These are phyloP conservation scores for human DNA, from an alignment of 2,113 vertebrate species.

Conservation along the genomic window DNA sequence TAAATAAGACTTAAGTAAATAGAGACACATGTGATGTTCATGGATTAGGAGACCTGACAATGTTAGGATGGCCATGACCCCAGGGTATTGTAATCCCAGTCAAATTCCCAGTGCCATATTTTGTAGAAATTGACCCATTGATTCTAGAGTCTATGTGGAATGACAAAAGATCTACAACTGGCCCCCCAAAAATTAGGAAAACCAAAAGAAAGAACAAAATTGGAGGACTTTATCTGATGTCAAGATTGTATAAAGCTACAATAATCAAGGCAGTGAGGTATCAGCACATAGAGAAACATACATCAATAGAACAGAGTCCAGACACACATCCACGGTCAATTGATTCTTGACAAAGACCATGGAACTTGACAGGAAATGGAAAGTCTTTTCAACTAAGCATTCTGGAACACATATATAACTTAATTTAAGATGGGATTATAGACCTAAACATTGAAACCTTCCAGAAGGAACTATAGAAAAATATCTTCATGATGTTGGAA, in stretches of 20 bases:
- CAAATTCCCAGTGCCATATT: not conserved
- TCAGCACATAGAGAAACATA: not conserved
- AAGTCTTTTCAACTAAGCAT: not conserved
- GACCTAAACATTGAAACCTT: not conserved
- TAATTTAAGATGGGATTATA: too few relatives aligned
- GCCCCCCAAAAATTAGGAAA: not conserved
- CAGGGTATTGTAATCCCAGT: not conserved
- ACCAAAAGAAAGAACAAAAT: not conserved
- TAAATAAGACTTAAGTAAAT: not conserved
- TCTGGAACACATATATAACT: not conserved
- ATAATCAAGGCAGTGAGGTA: too few relatives aligned
- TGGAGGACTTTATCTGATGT: not conserved
- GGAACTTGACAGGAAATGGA: not conserved
- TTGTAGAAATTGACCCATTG: not conserved
- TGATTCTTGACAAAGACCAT: not conserved
- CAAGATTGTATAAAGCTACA: not conserved
- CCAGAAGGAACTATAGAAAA: not conserved
- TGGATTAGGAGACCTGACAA: too few relatives aligned
- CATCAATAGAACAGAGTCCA: not conserved
- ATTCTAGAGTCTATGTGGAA: not conserved
- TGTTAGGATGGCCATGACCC: accelerated
- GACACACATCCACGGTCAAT: accelerated
- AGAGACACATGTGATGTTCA: not conserved
- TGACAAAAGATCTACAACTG: not conserved
- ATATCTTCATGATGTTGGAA: not conserved